Percentiles rank a stretch among this genome's conserved stretches.
Evolutionary conservation across 2,888 invertebrate species (phyloP).

Genomic region (Oligia strigilis): DNA sequence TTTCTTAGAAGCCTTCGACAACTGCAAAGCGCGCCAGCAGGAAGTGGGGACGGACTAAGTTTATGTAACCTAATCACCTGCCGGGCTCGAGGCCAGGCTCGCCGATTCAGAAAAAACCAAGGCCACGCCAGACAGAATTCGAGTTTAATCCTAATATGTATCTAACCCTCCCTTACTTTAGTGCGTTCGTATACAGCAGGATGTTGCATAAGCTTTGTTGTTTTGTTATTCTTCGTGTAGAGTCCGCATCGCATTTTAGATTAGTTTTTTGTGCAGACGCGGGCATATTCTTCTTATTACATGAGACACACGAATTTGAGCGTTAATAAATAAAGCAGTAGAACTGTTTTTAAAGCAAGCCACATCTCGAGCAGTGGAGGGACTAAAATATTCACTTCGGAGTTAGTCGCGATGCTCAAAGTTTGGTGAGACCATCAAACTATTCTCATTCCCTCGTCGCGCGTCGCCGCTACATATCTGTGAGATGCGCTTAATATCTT

Average conservation of each 20-base stretch:
- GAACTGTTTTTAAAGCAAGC: constrained; percentile 67
- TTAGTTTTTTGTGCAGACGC: constrained; percentile 85
- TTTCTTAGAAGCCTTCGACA: constrained; percentile 88
- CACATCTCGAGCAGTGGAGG: constrained; percentile 45
- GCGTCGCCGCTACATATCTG: constrained; percentile 74
- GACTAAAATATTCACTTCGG: constrained; percentile 68
- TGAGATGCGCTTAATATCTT: constrained; percentile 72
- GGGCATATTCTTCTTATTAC: constrained; percentile 74
- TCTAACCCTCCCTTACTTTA: constrained; percentile 82
- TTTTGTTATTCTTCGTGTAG: constrained; percentile 86
- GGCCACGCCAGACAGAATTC: constrained; percentile 84
- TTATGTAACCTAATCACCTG: constrained; percentile 91
- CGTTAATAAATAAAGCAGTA: constrained; percentile 73
- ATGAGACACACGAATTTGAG: constrained; percentile 76
- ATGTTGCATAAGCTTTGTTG: constrained; percentile 90
- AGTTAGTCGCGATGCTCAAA: constrained; percentile 73
- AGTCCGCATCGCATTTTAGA: constrained; percentile 86
- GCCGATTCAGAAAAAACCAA: constrained; percentile 87
- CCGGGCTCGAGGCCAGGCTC: constrained; percentile 84
- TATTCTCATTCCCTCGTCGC: constrained; percentile 77
- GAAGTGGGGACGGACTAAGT: constrained; percentile 89
- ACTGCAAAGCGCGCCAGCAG: constrained; percentile 89
- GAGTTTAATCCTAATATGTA: constrained; percentile 81
- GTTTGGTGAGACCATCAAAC: constrained; percentile 80
- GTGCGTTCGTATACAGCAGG: constrained; percentile 83